Conservation (phyloP, 1,140 invertebrate species). For the Vanessa atalanta region DNA sequence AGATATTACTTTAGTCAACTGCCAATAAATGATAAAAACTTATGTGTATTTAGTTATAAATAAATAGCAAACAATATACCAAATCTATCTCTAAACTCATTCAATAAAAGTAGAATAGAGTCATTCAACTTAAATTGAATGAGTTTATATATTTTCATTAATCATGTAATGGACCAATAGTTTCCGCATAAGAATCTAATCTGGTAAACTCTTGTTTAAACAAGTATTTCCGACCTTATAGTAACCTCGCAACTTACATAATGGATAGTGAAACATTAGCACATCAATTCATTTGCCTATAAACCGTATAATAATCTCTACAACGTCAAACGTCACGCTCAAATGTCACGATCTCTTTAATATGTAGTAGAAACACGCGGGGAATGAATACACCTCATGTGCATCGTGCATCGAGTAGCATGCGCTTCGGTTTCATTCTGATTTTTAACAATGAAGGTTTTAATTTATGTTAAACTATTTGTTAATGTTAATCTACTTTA, state of each 20-base stretch:
- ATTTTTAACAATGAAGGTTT: neutral
- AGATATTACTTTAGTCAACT: too few relatives aligned
- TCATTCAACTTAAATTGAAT: too few relatives aligned
- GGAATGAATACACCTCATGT: slow-evolving; percentile 7
- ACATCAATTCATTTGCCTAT: slow-evolving; percentile 10
- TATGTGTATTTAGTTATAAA: too few relatives aligned
- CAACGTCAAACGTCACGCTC: slow-evolving; percentile 8
- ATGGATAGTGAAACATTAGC: neutral
- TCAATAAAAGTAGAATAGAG: too few relatives aligned
- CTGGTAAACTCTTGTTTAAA: neutral
- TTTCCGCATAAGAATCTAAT: neutral
- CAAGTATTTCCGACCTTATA: neutral
- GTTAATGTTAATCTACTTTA: neutral
- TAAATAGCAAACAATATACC: too few relatives aligned
- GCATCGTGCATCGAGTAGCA: slow-evolving; percentile 5
- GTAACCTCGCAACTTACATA: neutral
- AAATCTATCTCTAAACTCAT: too few relatives aligned
- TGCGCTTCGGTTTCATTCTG: neutral
- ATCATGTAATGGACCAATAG: too few relatives aligned
- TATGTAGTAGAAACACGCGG: slow-evolving; percentile 11
- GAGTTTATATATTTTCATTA: too few relatives aligned
- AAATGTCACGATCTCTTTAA: slow-evolving; percentile 17
- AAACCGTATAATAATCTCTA: neutral
- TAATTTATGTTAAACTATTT: neutral
- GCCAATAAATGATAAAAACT: too few relatives aligned